Percentiles rank a stretch among this genome's conserved stretches.
Conservation (phyloP, 2,888 invertebrate species). For the Ferrisia virgata region DNA sequence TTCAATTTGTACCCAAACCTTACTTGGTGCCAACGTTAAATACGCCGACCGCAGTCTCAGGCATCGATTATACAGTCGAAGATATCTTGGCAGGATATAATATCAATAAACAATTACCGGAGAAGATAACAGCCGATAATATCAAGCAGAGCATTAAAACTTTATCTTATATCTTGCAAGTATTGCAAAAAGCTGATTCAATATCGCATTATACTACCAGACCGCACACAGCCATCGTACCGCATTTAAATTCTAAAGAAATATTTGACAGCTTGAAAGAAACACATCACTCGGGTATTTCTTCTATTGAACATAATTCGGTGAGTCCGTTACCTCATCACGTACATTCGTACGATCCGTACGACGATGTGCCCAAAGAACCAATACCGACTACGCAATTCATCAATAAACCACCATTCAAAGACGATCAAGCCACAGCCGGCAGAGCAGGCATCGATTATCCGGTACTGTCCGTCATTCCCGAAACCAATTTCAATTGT, state of each 20-base stretch:
- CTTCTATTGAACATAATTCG: slow-evolving; percentile 4
- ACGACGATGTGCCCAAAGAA: background rate
- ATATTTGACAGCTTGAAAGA: slow-evolving; percentile 22
- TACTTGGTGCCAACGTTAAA: background rate
- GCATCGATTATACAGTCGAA: slow-evolving; percentile 52
- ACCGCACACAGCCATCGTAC: background rate
- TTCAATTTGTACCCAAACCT: background rate
- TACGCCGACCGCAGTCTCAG: background rate
- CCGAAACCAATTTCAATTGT: slow-evolving; percentile 74
- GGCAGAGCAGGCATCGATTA: slow-evolving; percentile 74
- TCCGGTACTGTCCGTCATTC: slow-evolving; percentile 71
- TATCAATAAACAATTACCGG: slow-evolving; percentile 71
- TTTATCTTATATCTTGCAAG: slow-evolving; percentile 69
- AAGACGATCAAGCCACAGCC: slow-evolving; percentile 53
- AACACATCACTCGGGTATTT: background rate
- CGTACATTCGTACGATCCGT: slow-evolving; percentile 38
- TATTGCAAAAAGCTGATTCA: slow-evolving; percentile 57
- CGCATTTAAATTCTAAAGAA: background rate
- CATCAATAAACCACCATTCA: background rate
- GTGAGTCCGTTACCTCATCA: slow-evolving; percentile 40
- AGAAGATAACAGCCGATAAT: slow-evolving; percentile 71
- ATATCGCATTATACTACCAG: slow-evolving; percentile 28
- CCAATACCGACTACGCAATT: background rate
- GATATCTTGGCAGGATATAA: slow-evolving; percentile 70
- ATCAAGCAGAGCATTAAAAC: slow-evolving; percentile 76